Evolutionary conservation across 2,797 vertebrate genomes (phyloP).

Genomic region (Brachyrhaphis roseni): DNA sequence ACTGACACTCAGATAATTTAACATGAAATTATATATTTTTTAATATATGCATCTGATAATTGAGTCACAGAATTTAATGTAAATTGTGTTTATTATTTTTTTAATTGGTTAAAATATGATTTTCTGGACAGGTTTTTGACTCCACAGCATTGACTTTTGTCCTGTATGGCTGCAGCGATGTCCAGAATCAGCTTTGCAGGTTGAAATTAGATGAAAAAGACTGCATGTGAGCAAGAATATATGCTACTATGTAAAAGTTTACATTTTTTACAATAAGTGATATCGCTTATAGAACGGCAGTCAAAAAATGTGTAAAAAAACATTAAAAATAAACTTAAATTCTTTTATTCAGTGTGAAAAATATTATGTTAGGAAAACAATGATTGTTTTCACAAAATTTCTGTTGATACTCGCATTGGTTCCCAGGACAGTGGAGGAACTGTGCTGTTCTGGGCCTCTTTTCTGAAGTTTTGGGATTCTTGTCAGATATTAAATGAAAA

Average conservation of each 20-base stretch:
- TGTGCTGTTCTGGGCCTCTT: neutral
- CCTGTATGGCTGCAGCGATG: neutral
- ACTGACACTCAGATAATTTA: neutral
- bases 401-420: neutral
- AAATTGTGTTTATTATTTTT: neutral
- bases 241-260: neutral
- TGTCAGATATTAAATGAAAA: neutral
- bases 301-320: neutral
- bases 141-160: neutral
- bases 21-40: neutral
- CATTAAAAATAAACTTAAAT: neutral
- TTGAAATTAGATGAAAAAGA: neutral
- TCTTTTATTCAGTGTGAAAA: neutral
- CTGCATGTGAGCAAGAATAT: neutral
- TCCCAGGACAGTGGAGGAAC: neutral
- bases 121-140: too few relatives aligned
- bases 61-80: neutral
- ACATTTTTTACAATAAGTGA: neutral
- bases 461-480: neutral
- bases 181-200: conserved; percentile 13
- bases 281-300: neutral
- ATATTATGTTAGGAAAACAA: neutral
- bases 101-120: neutral
- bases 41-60: neutral
- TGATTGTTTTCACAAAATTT: neutral